Base-by-base conservation (phyloP, 1,140 invertebrate genomes). In the Drosophila athabasca region DNA sequence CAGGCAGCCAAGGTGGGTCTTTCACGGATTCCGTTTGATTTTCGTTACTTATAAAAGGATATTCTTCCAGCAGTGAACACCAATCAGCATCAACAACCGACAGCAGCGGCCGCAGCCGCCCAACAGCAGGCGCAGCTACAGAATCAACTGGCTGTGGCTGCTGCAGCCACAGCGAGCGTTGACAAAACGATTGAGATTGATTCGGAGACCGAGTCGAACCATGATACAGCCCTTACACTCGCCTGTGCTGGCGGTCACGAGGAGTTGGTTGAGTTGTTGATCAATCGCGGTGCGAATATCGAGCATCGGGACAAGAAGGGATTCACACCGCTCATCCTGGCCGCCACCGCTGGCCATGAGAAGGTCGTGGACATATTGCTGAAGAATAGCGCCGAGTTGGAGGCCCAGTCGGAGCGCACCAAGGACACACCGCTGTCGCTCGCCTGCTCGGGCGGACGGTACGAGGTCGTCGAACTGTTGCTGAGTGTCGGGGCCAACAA, bases 281-380 rank as follows among this genome's bases (percentile, higher is more conserved):
- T 99, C 1, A 95, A 94, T 59, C 94, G 98, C 68, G 97, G 97
- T 48, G 97, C 98, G 1, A 96, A 99, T 92, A 99, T 99, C 90
- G 97, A 99, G 93, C 99, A 99, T 93, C 94, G 98, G 5, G 99
- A 99, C 91, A 99, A 99, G 92, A 99, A 99, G 93, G 98, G 98
- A 31, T 99, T 99, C 91, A 99, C 99, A 0, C 98, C 99, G 3
- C 93, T 99, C 3, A 99, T 99, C 78, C 93, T 99, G 68, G 98
- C 98, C 31, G 98, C 98, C 9, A 99, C 98, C 9, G 98, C 97
- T 35, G 98, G 99, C 9, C 98, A 99, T 93, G 96, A 98, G 65
- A 98, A 98, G 93, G 95, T 96, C 6, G 98, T 99, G 0, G 98
- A 99, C 82, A 96, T 98, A 70, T 93, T 99, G 7, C 92, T 99